These are phyloP conservation scores for Megalurothrips usitatus DNA, from an alignment of 2,888 invertebrate genomes.

Conservation along the genomic window DNA sequence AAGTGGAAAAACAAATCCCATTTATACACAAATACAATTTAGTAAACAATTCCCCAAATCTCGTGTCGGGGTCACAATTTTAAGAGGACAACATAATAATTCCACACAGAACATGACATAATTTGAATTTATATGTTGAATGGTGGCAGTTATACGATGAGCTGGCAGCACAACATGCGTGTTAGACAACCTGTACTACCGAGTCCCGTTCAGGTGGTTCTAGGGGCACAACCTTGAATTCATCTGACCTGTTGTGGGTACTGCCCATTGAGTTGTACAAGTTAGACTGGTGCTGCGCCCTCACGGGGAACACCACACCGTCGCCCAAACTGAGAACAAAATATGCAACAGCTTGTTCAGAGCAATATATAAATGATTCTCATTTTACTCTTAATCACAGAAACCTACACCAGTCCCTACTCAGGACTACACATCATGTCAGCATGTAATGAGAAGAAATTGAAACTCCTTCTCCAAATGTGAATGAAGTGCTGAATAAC, in stretches of 20 bases:
- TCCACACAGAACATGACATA: too few relatives aligned
- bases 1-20: too few relatives aligned
- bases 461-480: too few relatives aligned
- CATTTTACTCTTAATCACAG: too few relatives aligned
- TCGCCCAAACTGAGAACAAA: slow-evolving; percentile 73
- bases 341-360: slow-evolving; percentile 9
- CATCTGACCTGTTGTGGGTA: slow-evolving; percentile 76
- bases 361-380: slow-evolving; percentile 38
- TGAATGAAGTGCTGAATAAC: too few relatives aligned
- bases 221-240: slow-evolving; percentile 39
- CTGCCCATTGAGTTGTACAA: slow-evolving; percentile 86
- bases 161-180: slow-evolving; percentile 1
- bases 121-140: background rate
- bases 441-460: too few relatives aligned
- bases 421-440: too few relatives aligned
- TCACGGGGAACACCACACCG: slow-evolving; percentile 80
- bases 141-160: background rate
- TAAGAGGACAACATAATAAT: too few relatives aligned
- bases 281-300: slow-evolving; percentile 63
- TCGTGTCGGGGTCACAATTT: too few relatives aligned
- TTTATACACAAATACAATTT: too few relatives aligned
- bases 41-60: too few relatives aligned
- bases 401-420: too few relatives aligned
- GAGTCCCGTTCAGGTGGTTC: slow-evolving; percentile 4
- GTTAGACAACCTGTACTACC: slow-evolving; percentile 14